Evolutionary conservation across 2,797 vertebrate species (phyloP).

Genomic region (Rachycentron canadum): DNA sequence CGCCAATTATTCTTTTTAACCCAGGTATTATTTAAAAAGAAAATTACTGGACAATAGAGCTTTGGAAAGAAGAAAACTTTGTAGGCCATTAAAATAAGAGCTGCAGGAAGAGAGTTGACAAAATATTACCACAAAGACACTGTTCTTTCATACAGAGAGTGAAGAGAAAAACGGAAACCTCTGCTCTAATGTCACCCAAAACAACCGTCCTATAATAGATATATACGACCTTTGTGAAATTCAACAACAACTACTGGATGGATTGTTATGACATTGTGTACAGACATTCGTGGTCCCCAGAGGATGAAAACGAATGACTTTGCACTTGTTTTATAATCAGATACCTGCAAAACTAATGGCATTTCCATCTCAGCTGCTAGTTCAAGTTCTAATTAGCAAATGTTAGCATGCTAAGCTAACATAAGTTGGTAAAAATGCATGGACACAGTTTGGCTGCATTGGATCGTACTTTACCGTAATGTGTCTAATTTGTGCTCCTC

Average conservation of each 20-base stretch:
- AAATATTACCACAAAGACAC: not conserved
- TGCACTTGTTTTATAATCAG: not conserved
- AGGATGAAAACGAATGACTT: not conserved
- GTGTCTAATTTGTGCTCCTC: not conserved
- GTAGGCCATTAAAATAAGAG: slow-evolving; percentile 1
- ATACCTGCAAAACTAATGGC: not conserved
- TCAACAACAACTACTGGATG: not conserved
- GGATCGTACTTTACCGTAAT: not conserved
- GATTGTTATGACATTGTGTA: not conserved
- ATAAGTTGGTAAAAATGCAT: too few species aligned
- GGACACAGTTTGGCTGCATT: too few species aligned
- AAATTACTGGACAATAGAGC: slow-evolving; percentile 17
- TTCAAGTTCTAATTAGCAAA: not conserved
- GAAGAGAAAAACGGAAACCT: not conserved
- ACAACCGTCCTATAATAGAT: not conserved
- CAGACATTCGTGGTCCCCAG: not conserved
- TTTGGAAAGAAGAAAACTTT: not conserved
- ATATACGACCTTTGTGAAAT: not conserved
- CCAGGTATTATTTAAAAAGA: slow-evolving; percentile 49
- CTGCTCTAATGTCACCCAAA: not conserved
- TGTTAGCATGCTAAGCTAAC: not conserved
- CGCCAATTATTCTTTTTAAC: slow-evolving; percentile 12
- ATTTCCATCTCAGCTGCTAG: too few species aligned
- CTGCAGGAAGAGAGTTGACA: not conserved
- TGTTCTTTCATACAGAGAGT: not conserved